Base-by-base conservation (phyloP, 2,797 vertebrate genomes). In the Hoplostethus atlanticus region DNA sequence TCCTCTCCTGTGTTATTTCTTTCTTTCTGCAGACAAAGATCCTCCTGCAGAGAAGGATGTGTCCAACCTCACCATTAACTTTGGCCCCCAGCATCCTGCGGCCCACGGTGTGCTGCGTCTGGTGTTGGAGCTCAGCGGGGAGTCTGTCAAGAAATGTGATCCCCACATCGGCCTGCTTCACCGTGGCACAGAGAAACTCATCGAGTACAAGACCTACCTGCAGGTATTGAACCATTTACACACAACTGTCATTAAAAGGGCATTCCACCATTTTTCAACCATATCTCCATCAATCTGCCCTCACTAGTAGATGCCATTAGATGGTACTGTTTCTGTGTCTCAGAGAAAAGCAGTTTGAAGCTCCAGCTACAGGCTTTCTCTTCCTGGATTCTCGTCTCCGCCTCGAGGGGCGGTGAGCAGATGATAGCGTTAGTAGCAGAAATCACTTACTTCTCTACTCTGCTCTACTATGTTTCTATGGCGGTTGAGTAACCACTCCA, bases 121-220 rank as follows among this genome's bases (percentile, higher is more conserved):
- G 0, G 97, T 98, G 67, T 36, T 99, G 96, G 97, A 98, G 89
- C 92, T 99, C 64, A 98, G 96, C 0, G 98, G 98, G 3, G 98
- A 98, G 93, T 95, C 96, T 0, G 96, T 98, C 62, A 97, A 95
- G 70, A 97, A 95, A 30, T 99, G 98, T 0, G 98, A 98, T 90
- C 97, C 98, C 0, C 98, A 99, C 68, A 89, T 99, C 0, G 98
- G 98, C 6, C 94, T 99, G 55, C 93, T 99, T 60, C 98, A 99
- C 84, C 95, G 98, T 0, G 98, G 97, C 91, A 98, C 97, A 0
- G 98, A 99, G 89, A 98, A 99, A 31, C 96, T 98, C 56, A 98
- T 99, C 0, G 97, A 99, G 83, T 96, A 98, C 92, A 98, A 99
- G 91, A 98, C 97, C 7, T 98, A 98, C 65, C 93, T 99, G 11